Base-by-base conservation (phyloP, 2,888 invertebrate genomes). In the Stenodema calcarata region DNA sequence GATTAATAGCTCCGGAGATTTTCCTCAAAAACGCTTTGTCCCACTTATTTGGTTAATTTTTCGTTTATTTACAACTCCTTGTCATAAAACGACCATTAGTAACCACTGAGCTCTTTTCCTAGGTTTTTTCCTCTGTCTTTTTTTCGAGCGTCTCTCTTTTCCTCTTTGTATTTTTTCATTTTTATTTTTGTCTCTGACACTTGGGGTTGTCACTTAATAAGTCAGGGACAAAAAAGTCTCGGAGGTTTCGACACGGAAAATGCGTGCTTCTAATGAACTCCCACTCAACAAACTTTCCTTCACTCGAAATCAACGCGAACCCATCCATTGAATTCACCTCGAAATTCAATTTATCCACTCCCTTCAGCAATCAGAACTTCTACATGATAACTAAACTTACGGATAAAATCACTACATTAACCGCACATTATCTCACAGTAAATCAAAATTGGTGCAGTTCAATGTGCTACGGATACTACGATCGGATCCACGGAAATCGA, bases 81-180 rank as follows among this genome's bases (percentile, higher is more conserved):
- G 82, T 82, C 82, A 82, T 82, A 82, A 82, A 82, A 82, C 82
- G 70, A 41, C 82, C 82, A 82, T 82, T 82, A 82, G 82, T 69
- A 82, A 69, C 80, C 80, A 9, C 80, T 9, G 42, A 82, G 82
- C 82, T 18, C 69, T 35, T 62, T 30, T 18, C 80, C 62, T 28
- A 54, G 73, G 3, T 47, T 78, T 78, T 78, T 44, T 78, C n/a
- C 23, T 75, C 30, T 12, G 35, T 35, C 14, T 41, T 30, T 18
- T 4, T 44, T 78, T 78, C 18, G 18, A 42, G 78, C 3, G 27
- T 23, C 16, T 16, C 73, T 73, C 14, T 73, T 73, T 73, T 73
- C 12, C 28, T 35, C 35, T 35, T 54, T 54, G n/a, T 54, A 18
- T 35, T 75, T 75, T 75, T 35, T n/a, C 16, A 28, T n/a, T 30